Evolutionary conservation across 2,797 vertebrate species (phyloP).

Genomic region (Synaphobranchus kaupii): DNA sequence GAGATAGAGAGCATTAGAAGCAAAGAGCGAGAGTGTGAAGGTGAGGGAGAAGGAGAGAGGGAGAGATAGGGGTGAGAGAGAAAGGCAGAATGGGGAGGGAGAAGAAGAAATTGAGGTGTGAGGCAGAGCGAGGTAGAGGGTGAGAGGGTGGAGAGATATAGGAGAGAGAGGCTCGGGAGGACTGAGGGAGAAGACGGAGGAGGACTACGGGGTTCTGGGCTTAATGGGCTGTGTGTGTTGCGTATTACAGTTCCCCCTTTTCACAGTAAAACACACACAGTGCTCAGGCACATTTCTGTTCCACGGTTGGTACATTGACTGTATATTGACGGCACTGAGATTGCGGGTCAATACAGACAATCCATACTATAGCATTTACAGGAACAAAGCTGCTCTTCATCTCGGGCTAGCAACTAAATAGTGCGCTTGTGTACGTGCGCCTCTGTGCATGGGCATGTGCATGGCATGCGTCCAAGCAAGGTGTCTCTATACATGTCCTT

Average conservation of each 20-base stretch:
- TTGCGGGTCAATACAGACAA: constrained; percentile 4
- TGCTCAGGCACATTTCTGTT: background rate
- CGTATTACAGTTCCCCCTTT: background rate
- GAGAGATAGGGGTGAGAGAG: background rate
- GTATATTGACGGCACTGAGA: background rate
- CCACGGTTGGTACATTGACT: background rate
- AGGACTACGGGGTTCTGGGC: background rate
- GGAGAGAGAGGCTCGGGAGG: background rate
- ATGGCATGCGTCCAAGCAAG: background rate
- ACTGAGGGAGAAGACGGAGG: background rate
- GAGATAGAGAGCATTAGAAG: background rate
- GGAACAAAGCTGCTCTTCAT: background rate
- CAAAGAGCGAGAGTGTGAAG: background rate
- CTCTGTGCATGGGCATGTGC: background rate
- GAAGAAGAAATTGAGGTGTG: background rate
- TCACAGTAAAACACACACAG: background rate
- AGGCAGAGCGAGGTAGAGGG: background rate
- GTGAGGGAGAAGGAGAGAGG: background rate
- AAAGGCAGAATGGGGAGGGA: background rate
- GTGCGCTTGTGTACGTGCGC: constrained; percentile 22
- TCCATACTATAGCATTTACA: background rate
- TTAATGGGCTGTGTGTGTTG: background rate
- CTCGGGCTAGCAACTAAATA: background rate
- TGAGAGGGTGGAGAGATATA: background rate
- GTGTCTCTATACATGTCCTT: constrained; percentile 17